Percentiles rank a stretch among this genome's conserved stretches.
Evolutionary conservation across 2,113 vertebrate genomes (phyloP).

Genomic region (Apistogramma diplotaenia): DNA sequence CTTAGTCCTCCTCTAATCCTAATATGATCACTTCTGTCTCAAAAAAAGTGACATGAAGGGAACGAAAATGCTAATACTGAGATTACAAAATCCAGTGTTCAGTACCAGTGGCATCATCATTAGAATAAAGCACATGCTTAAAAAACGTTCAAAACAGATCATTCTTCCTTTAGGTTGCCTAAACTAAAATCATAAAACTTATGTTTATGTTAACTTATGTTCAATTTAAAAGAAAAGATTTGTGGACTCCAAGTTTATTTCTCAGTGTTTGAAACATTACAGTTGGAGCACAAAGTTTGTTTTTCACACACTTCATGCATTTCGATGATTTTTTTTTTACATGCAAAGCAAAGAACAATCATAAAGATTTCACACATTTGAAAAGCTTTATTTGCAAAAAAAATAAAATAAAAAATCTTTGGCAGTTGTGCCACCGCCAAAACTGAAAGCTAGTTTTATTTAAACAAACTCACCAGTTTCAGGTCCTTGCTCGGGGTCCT

Average conservation of each 20-base stretch:
- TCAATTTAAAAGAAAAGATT: too few species aligned
- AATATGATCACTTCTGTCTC: not conserved
- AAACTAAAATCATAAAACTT: too few species aligned
- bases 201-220: too few species aligned
- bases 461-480: constrained; percentile 76
- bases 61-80: not conserved
- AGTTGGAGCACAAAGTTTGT: too few species aligned
- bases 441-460: not conserved
- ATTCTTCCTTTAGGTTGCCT: too few species aligned
- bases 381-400: too few species aligned
- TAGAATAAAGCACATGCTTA: not conserved
- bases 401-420: not conserved
- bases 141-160: too few species aligned
- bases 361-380: not conserved
- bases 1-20: not conserved
- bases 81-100: not conserved
- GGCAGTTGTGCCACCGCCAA: not conserved
- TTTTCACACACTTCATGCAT: too few species aligned
- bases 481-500: constrained; percentile 78
- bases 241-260: too few species aligned
- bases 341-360: not conserved
- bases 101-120: not conserved
- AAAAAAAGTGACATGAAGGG: not conserved
- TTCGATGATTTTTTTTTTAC: not conserved
- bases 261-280: too few species aligned